phyloP scores from a whole-genome alignment of 2,888 invertebrate genomes.

The Allophyes oxyacanthae region DNA sequence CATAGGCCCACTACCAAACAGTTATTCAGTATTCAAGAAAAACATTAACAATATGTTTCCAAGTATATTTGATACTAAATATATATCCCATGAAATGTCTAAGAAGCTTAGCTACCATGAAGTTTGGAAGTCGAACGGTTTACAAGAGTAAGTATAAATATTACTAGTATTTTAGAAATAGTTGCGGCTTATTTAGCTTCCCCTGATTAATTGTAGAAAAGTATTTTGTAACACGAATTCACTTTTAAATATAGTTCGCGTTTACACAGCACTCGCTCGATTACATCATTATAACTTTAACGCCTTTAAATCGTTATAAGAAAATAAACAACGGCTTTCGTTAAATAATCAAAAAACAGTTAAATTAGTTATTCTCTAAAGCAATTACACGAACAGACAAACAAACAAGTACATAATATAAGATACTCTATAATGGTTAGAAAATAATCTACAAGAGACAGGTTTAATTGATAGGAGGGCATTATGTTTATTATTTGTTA shows the following conservation, averaged over 20 bases:
- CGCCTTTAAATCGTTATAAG: slow-evolving; percentile 36
- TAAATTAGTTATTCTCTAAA: slow-evolving; percentile 33
- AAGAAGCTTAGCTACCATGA: slow-evolving; percentile 80
- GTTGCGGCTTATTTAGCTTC: slow-evolving; percentile 38
- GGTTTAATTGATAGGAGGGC: no score
- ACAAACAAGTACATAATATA: slow-evolving; percentile 27
- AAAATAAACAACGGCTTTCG: slow-evolving; percentile 49
- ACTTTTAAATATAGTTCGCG: slow-evolving; percentile 32
- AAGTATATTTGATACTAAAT: slow-evolving; percentile 92
- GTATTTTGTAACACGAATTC: slow-evolving; percentile 33
- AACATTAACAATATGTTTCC: slow-evolving; percentile 91
- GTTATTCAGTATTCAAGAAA: slow-evolving; percentile 91
- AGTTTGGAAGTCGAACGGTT: slow-evolving; percentile 85
- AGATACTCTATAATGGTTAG: slow-evolving; percentile 17
- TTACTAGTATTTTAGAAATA: slow-evolving; percentile 27
- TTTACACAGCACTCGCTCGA: slow-evolving; percentile 29
- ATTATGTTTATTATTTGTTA: slow-evolving; percentile 49
- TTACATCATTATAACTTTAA: slow-evolving; percentile 49
- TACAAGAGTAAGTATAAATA: slow-evolving; percentile 80
- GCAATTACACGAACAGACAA: slow-evolving; percentile 26
- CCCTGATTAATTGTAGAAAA: slow-evolving; percentile 30
- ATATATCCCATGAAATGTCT: slow-evolving; percentile 89
- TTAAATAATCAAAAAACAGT: slow-evolving; percentile 42
- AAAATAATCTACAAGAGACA: slow-evolving; percentile 26
- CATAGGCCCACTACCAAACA: slow-evolving; percentile 91